A percentile compares a stretch with the other conserved stretches of the same genome.
phyloP scores from a whole-genome alignment of 2,797 vertebrate species.

The Takifugu ocellatus region DNA sequence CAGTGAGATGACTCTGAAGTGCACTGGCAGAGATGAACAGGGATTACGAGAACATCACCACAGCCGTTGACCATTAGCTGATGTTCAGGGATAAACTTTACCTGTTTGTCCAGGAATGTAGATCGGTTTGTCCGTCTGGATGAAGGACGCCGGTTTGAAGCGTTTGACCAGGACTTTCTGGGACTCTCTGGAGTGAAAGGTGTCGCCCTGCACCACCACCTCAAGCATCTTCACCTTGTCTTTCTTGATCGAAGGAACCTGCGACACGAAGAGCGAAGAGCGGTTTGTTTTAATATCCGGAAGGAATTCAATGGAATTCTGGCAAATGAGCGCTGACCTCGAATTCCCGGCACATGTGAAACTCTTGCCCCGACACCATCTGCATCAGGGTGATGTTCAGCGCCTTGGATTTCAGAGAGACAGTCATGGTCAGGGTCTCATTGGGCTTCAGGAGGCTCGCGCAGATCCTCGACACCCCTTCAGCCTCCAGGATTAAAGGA shows the following conservation, averaged over 20 bases:
- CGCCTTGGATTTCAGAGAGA: conserved; percentile 40
- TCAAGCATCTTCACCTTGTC: conserved; percentile 28
- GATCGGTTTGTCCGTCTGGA: conserved; percentile 89
- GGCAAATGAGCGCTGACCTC: conserved; percentile 43
- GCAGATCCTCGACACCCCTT: conserved; percentile 60
- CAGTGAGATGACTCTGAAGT: conserved; percentile 80
- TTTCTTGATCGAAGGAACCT: conserved; percentile 50
- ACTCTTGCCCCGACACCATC: conserved; percentile 25
- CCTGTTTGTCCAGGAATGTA: conserved; percentile 84
- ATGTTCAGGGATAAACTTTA: conserved; percentile 1
- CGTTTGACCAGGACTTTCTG: conserved; percentile 72
- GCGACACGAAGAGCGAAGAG: background rate
- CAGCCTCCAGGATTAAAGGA: conserved; percentile 52
- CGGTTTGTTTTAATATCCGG: background rate
- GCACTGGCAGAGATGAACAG: conserved; percentile 63
- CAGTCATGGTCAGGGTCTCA: conserved; percentile 59
- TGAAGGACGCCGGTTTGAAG: conserved; percentile 65
- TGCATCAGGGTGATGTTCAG: conserved; percentile 42
- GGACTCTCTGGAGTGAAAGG: conserved; percentile 67
- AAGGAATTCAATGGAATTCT: background rate
- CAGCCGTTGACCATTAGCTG: background rate
- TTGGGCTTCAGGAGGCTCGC: conserved; percentile 60
- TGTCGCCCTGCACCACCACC: conserved; percentile 70
- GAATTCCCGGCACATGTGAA: conserved; percentile 60
- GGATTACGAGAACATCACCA: too few species aligned